phyloP scores from a whole-genome alignment of 2,797 vertebrate genomes.

The Coluber constrictor region DNA sequence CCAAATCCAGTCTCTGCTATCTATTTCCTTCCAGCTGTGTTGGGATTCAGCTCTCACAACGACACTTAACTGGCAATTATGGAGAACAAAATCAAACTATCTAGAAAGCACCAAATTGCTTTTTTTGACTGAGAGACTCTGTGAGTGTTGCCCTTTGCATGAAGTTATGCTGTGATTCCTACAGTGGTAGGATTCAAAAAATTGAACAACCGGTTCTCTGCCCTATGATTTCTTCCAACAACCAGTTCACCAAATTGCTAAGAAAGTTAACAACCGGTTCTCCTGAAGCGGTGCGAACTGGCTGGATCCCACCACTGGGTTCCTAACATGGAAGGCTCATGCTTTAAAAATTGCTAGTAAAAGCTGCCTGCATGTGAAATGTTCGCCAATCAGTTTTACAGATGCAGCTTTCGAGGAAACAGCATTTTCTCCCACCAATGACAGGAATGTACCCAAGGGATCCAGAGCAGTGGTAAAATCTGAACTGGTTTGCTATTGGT shows the following conservation, averaged over 20 bases:
- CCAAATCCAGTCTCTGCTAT: not conserved
- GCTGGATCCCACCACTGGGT: not conserved
- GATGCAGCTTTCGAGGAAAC: not conserved
- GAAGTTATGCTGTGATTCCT: not conserved
- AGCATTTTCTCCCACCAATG: not conserved
- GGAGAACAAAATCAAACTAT: not conserved
- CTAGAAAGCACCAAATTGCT: not conserved
- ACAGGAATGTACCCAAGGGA: not conserved
- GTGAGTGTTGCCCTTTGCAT: not conserved
- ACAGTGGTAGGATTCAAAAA: not conserved
- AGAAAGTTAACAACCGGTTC: too few species aligned
- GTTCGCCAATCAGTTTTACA: not conserved
- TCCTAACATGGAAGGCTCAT: not conserved
- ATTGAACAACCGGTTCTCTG: too few species aligned
- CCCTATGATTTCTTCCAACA: too few species aligned
- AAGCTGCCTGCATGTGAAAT: not conserved
- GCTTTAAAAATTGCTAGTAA: not conserved
- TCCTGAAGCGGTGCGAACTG: too few species aligned
- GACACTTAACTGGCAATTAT: not conserved
- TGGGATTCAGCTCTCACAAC: not conserved
- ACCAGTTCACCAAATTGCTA: too few species aligned
- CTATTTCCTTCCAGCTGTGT: not conserved
- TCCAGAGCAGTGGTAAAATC: not conserved
- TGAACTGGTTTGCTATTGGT: too few species aligned
- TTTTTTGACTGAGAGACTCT: not conserved